phyloP scores from a whole-genome alignment of 2,888 invertebrate species.

The Amphipoea oculea region DNA sequence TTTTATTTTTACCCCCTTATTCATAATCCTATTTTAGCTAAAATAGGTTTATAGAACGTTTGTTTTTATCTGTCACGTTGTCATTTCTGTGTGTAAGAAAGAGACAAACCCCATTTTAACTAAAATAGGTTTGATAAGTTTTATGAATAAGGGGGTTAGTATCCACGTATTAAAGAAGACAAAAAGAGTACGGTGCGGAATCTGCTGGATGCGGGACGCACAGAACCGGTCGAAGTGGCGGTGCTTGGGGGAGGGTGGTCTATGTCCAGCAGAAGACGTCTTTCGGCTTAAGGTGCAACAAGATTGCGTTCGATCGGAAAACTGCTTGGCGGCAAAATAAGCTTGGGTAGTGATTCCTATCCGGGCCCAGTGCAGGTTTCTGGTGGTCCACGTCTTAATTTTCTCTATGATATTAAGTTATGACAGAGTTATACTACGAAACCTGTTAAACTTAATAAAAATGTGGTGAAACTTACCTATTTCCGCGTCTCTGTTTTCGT shows the following conservation, averaged over 20 bases:
- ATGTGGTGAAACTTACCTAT: slow-evolving; percentile 22
- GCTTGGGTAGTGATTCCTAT: neutral
- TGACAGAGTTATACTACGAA: neutral
- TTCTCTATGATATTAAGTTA: neutral
- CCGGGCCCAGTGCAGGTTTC: neutral
- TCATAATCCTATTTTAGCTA: too few species aligned
- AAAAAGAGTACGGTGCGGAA: neutral
- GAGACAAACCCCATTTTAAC: too few species aligned
- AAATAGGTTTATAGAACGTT: too few species aligned
- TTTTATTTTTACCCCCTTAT: too few species aligned
- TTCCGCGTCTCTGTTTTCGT: slow-evolving; percentile 69
- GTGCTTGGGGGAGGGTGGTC: too few species aligned
- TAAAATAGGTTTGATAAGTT: too few species aligned
- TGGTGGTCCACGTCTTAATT: neutral
- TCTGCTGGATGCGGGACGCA: too few species aligned
- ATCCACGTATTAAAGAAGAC: neutral
- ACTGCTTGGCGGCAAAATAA: neutral
- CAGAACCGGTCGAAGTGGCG: neutral
- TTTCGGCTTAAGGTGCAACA: neutral
- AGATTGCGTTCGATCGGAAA: neutral
- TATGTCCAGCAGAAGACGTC: too few species aligned
- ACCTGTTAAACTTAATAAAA: neutral
- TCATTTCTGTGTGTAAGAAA: too few species aligned
- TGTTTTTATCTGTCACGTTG: too few species aligned
- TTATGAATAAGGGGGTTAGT: too few species aligned